Evolutionary conservation across 1,140 invertebrate genomes (phyloP), one percentile per base, ranked within the genome.

Genomic region (Heterodera carotae): DNA sequence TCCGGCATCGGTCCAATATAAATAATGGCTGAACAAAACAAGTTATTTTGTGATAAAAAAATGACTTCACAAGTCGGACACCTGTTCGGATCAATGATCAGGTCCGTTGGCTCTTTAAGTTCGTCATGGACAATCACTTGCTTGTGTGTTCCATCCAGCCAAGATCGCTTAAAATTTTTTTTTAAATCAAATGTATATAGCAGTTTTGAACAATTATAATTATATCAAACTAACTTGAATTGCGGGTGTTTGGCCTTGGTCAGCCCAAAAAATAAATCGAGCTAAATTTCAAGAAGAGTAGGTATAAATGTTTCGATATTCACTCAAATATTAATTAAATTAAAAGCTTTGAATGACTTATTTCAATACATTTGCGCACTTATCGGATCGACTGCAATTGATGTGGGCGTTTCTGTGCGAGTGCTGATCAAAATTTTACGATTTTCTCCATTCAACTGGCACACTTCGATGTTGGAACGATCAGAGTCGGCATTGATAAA

Each of bases 401-500:
- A 94, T 81, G 94, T 90, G 0, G 96, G 96, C 0, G 94, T 92
- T 86, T 97, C 95, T 22, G 93, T 94, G 0, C 93, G 95, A 0
- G 94, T 96, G 85, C 95, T 94, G 0, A 95, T 91, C 0, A 98
- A 88, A 2, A 98, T 93, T 89, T 97, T 96, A 31, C 96, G 90
- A 81, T 96, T 92, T 6, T 91, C 92, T 1, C 96, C 96, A 87
- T 98, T 94, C 7, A 98, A 87, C 90, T 93, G 93, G 80, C 92
- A 93, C 2, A 98, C 95, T 89, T 98, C 96, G 1, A 98, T 92
- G 84, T 95, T 97, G 82, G 97, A 97, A 85, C 98, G 95, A 87
- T 98, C 95, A 0, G 95, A 94, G 87, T 97, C 97, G 0, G 96
- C 94, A 86, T 98, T 98, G 0, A 95, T 96, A 85, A 98, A 98